Base-by-base conservation (phyloP, 2,888 invertebrate genomes). In the Acanthacorydalis orientalis region DNA sequence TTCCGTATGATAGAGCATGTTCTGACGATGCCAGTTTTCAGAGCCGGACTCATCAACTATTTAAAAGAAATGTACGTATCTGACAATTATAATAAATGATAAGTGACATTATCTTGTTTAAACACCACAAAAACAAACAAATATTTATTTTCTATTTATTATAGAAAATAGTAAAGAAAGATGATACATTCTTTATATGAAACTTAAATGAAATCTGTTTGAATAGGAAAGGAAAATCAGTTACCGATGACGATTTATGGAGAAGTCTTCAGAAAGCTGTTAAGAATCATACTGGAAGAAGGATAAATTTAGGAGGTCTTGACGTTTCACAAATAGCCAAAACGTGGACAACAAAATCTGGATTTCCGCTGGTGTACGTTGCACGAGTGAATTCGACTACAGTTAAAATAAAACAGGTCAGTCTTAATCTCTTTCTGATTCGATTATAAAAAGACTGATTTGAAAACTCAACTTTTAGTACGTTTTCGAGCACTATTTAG, bases 1-100 rank as follows among this genome's bases (percentile, higher is more conserved):
- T 67, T 77, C 43, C 68, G 74, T 14, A 77, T 77, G 77, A 63
- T 75, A 60, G 68, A 72, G 39, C 69, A 74, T 51, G 65, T 69
- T 56, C 58, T 75, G 7, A 51, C 53, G 31, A 23, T 32, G 14
- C 12, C 43, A 14, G 43, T 43, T n/a, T 43, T 43, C 32, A 23
- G 12, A 31, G n/a, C 10, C 3, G 43, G 43, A 12, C n/a, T 31
- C 2, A 4, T n/a, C 2, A 11, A 12, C 7, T 43, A 43, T 43
- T 31, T 43, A 7, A 43, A 1, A 1, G 43, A 32, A 2, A 43
- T 31, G 43, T 43, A 43, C 23, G 43, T 43, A 32, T 43, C 31
- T 39, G 38, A 38, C 11, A 34, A 34, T 10, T 34, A 34, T 34
- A 10, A n/a, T n/a, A n/a, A n/a, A n/a, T n/a, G n/a, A n/a, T n/a